phyloP scores from a whole-genome alignment of 2,113 vertebrate genomes.

The Gymnogyps californianus region DNA sequence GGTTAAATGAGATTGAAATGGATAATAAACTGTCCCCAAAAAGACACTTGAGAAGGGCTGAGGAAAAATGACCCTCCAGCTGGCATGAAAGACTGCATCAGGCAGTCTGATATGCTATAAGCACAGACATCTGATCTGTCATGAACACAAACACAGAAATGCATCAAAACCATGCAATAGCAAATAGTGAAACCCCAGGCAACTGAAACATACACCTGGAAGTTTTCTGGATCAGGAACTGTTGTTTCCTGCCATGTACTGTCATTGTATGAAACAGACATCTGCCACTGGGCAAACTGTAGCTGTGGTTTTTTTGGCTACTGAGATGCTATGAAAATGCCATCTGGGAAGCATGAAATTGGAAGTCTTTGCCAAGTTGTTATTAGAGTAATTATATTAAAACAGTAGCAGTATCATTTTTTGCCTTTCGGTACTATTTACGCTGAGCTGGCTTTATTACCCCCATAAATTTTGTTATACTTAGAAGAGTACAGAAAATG shows the following conservation, averaged over 20 bases:
- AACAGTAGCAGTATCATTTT: background rate
- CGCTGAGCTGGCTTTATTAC: background rate
- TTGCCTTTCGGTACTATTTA: background rate
- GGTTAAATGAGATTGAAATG: background rate
- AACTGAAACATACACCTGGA: background rate
- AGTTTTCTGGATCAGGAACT: background rate
- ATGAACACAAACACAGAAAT: background rate
- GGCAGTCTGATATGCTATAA: background rate
- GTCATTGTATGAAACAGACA: background rate
- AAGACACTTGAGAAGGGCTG: background rate
- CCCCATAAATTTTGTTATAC: background rate
- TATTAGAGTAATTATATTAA: background rate
- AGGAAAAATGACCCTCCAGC: background rate
- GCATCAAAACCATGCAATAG: background rate
- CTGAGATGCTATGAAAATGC: background rate
- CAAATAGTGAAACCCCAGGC: background rate
- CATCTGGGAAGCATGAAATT: background rate
- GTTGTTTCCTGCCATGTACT: background rate
- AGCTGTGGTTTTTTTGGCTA: background rate
- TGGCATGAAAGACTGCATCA: background rate
- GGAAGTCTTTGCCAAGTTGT: background rate
- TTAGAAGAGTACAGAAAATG: background rate
- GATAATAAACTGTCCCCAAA: background rate
- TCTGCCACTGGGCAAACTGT: background rate
- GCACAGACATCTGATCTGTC: background rate